These are phyloP conservation scores for Eublepharis macularius DNA, from an alignment of 2,113 vertebrate genomes.

Conservation along the genomic window DNA sequence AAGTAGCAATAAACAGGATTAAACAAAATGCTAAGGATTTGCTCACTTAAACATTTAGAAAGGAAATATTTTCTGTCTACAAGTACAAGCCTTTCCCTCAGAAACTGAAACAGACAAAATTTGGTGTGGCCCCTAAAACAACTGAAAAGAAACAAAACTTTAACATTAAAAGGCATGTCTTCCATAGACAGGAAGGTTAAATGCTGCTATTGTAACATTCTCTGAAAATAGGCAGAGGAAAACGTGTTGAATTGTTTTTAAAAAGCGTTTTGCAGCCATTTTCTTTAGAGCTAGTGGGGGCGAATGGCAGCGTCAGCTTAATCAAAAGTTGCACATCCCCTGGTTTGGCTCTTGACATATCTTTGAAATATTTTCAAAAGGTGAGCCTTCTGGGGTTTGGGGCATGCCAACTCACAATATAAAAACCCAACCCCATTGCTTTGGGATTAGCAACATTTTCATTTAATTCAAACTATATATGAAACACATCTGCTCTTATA, in stretches of 20 bases:
- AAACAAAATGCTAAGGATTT: neutral
- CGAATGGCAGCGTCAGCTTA: neutral
- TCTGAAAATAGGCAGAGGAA: conserved; percentile 16
- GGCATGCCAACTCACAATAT: neutral
- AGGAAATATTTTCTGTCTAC: neutral
- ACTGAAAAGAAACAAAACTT: neutral
- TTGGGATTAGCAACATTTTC: conserved; percentile 12
- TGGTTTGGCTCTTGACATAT: neutral
- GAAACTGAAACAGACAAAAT: neutral
- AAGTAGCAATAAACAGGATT: no score
- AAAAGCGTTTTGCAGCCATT: neutral
- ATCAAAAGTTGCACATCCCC: conserved; percentile 3
- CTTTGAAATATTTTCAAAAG: conserved; percentile 22
- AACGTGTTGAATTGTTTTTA: neutral
- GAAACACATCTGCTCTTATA: accelerated
- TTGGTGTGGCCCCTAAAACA: neutral
- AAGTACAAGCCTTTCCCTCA: neutral
- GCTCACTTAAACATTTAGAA: neutral
- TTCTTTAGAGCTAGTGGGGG: neutral
- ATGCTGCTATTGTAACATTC: neutral
- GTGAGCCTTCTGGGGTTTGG: conserved; percentile 10
- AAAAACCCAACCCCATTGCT: conserved; percentile 9
- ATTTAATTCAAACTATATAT: conserved; percentile 30
- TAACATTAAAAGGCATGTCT: no score
- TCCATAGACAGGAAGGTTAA: no score